These are phyloP conservation scores for Atractosteus spatula DNA, from an alignment of 2,113 vertebrate genomes.

Conservation along the genomic window DNA sequence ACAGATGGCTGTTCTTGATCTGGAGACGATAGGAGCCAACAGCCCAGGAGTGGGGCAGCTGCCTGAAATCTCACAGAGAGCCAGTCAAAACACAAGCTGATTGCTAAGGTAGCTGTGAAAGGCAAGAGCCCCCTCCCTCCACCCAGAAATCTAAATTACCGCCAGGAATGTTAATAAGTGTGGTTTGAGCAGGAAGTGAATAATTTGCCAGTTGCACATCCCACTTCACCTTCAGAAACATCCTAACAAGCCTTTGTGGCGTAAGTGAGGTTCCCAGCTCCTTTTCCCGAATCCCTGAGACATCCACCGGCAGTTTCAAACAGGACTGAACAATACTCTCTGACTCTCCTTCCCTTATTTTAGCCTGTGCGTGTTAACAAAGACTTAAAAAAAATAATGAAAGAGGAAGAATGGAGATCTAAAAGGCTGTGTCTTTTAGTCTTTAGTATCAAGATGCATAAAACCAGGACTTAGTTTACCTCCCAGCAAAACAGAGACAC, in stretches of 20 bases:
- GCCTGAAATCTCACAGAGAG: not conserved
- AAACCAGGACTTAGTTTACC: too few relatives aligned
- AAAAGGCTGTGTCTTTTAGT: too few relatives aligned
- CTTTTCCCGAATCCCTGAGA: not conserved
- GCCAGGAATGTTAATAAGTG: not conserved
- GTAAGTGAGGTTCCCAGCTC: not conserved
- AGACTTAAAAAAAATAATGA: too few relatives aligned
- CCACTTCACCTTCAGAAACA: not conserved
- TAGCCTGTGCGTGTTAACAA: too few relatives aligned
- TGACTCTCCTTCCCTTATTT: not conserved
- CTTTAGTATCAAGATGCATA: too few relatives aligned
- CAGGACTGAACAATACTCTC: not conserved
- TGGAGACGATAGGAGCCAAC: conserved; percentile 11
- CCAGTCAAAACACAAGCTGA: not conserved
- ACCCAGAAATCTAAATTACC: not conserved
- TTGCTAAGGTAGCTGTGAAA: not conserved
- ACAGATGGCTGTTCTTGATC: conserved; percentile 14
- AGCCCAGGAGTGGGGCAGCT: not conserved
- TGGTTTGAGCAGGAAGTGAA: not conserved
- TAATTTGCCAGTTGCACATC: not conserved
- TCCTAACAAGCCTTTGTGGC: not conserved
- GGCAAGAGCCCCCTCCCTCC: not conserved
- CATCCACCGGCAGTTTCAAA: not conserved
- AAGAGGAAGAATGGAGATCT: too few relatives aligned
- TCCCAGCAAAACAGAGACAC: too few relatives aligned